Conservation (phyloP, 2,113 vertebrate species). For the Cottus gobio region DNA sequence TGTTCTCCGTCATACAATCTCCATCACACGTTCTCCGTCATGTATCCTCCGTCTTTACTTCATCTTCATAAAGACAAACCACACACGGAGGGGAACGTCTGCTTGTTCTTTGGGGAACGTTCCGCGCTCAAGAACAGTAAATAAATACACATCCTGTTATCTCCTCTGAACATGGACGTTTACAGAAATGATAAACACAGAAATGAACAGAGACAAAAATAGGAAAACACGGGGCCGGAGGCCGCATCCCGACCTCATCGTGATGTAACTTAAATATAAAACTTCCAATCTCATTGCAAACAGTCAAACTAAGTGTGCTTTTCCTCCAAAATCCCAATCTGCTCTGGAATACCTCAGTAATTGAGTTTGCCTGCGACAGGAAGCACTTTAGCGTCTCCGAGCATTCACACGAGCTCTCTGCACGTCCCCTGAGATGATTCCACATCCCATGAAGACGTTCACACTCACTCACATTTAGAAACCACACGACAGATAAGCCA, state of each 20-base stretch:
- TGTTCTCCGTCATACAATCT: too few species aligned
- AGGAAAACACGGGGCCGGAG: too few species aligned
- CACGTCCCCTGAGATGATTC: neutral
- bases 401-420: neutral
- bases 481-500: neutral
- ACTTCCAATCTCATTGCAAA: neutral
- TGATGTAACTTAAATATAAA: neutral
- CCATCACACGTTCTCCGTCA: neutral
- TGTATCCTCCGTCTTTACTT: neutral
- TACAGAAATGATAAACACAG: constrained; percentile 3
- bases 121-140: neutral
- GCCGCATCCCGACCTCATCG: neutral
- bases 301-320: neutral
- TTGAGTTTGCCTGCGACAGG: neutral
- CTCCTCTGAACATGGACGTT: neutral
- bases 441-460: neutral
- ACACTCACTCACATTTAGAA: neutral
- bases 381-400: constrained; percentile 5
- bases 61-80: neutral
- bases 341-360: neutral
- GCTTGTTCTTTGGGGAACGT: neutral
- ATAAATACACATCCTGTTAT: neutral
- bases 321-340: neutral
- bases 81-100: neutral
- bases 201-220: neutral